Percentiles rank a stretch among this genome's conserved stretches.
phyloP scores from a whole-genome alignment of 2,113 vertebrate genomes.

The Myrmecophaga tridactyla region DNA sequence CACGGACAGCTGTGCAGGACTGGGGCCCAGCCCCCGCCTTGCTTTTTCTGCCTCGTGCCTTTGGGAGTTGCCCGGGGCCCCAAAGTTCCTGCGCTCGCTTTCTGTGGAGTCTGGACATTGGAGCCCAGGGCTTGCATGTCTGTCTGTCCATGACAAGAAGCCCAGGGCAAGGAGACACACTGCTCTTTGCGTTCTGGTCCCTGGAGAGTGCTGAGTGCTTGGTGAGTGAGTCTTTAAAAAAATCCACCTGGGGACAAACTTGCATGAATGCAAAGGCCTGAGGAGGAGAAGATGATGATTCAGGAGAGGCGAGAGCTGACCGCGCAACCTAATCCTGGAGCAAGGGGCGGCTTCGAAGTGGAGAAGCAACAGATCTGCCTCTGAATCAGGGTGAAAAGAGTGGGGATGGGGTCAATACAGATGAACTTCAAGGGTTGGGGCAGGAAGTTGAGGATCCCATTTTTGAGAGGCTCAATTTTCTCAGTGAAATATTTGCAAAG shows the following conservation, averaged over 20 bases:
- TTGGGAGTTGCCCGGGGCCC: no score
- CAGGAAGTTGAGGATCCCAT: background rate
- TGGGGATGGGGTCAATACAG: background rate
- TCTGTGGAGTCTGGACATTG: no score
- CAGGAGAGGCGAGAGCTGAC: background rate
- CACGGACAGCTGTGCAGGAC: no score
- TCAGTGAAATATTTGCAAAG: background rate
- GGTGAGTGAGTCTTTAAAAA: background rate
- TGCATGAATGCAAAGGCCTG: background rate
- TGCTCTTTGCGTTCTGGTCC: background rate
- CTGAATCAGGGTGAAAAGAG: background rate
- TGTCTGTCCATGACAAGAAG: background rate
- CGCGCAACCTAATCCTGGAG: no score
- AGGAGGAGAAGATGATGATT: background rate
- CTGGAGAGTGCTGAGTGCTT: background rate
- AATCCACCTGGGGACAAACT: background rate
- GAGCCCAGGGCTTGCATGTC: background rate
- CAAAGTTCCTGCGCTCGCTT: no score
- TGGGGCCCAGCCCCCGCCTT: no score
- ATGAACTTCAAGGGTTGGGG: background rate
- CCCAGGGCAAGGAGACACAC: no score
- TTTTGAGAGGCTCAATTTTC: background rate
- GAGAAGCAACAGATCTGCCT: background rate
- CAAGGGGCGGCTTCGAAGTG: background rate
- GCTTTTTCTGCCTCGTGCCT: no score